Conservation (phyloP, 2,888 invertebrate species). For the Muscina levida region DNA sequence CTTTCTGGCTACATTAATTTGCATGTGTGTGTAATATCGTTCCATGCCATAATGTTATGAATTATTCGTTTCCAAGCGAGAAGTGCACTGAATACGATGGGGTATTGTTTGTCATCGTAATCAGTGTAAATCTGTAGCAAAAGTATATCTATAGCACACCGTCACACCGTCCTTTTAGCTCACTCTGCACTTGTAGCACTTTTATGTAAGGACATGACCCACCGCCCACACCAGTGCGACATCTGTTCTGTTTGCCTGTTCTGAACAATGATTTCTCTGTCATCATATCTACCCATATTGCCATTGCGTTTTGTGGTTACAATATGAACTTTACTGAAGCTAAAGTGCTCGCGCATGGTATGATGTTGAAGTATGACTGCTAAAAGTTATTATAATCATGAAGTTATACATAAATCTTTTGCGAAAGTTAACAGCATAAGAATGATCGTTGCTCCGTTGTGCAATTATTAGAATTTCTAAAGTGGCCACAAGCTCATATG, state of each 20-base stretch:
- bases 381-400: constrained; percentile 3
- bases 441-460: not conserved
- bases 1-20: not conserved
- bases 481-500: constrained; percentile 36
- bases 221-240: not conserved
- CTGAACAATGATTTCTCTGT: constrained; percentile 26
- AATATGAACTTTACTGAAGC: constrained; percentile 17
- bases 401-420: not conserved
- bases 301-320: not conserved
- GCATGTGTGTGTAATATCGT: not conserved
- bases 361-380: not conserved
- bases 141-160: constrained; percentile 19
- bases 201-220: no score
- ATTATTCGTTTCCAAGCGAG: constrained; percentile 22
- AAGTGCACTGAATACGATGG: constrained; percentile 3
- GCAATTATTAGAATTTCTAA: constrained; percentile 25
- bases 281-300: not conserved
- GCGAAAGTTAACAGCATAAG: no score
- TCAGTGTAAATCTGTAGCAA: constrained; percentile 18
- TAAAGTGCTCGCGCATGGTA: constrained; percentile 12
- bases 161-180: not conserved
- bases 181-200: not conserved
- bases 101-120: constrained; percentile 29
- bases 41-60: not conserved
- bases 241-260: not conserved